Percentiles rank a stretch among this genome's conserved stretches.
phyloP scores from a whole-genome alignment of 2,888 invertebrate species.

The Lasioglossum malachurum region DNA sequence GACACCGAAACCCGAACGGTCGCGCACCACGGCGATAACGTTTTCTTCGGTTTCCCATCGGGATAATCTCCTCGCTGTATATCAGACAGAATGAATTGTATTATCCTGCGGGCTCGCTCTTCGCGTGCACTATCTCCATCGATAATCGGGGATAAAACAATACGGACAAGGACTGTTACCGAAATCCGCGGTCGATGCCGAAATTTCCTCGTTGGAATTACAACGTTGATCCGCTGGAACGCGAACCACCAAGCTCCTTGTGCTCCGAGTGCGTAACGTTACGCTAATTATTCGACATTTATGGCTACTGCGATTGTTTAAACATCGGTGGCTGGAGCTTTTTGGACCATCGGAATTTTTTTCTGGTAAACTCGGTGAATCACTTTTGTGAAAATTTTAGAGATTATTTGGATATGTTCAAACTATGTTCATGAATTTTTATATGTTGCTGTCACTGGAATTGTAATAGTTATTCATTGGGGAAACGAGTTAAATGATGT shows the following conservation, averaged over 20 bases:
- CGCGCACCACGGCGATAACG: slow-evolving; percentile 25
- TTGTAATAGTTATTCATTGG: neutral
- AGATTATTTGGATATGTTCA: neutral
- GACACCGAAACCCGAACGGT: slow-evolving; percentile 8
- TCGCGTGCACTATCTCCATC: slow-evolving; percentile 16
- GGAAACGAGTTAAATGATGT: neutral
- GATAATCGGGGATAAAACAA: slow-evolving; percentile 36
- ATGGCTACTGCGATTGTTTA: neutral
- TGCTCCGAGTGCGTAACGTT: neutral
- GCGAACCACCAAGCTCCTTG: neutral
- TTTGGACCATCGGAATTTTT: neutral
- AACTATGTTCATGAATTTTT: neutral
- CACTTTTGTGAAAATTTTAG: neutral
- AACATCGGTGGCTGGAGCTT: neutral
- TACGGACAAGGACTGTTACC: neutral
- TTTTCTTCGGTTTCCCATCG: slow-evolving; percentile 49
- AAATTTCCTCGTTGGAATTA: neutral
- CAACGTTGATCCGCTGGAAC: neutral
- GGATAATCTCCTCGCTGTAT: slow-evolving; percentile 35
- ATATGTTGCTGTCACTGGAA: neutral
- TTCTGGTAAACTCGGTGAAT: neutral
- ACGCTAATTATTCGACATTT: neutral
- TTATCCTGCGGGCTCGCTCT: slow-evolving; percentile 30
- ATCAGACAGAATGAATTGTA: slow-evolving; percentile 45
- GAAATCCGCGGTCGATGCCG: neutral